Evolutionary conservation across 1,140 invertebrate genomes (phyloP).

Genomic region (Orius laevigatus): DNA sequence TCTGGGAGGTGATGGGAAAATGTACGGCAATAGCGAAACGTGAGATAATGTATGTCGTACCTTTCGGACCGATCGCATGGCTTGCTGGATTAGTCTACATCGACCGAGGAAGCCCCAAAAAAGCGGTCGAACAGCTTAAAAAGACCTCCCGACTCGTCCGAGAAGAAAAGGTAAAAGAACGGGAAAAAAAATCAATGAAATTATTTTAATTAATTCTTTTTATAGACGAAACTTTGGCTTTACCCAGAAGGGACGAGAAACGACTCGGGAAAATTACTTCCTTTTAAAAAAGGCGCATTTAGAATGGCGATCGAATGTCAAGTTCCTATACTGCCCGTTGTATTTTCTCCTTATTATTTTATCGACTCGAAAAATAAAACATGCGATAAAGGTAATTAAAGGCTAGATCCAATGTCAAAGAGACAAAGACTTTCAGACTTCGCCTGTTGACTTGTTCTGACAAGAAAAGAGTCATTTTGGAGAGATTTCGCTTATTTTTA

Average conservation of each 20-base stretch:
- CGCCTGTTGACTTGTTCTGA: too few species aligned
- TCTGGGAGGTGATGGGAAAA: conserved; percentile 32
- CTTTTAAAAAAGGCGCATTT: conserved; percentile 61
- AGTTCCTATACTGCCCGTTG: conserved; percentile 52
- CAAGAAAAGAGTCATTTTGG: too few species aligned
- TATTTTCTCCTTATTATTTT: conserved; percentile 51
- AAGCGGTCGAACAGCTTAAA: conserved; percentile 19
- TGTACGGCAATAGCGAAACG: conserved; percentile 51
- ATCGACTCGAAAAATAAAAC: conserved; percentile 34
- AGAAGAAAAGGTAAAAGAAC: conserved; percentile 15
- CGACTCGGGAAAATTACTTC: conserved; percentile 26
- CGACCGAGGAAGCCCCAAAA: conserved; percentile 46
- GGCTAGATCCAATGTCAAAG: too few species aligned
- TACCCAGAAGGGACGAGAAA: conserved; percentile 45
- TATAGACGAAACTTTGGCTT: conserved; percentile 43
- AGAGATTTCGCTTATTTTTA: too few species aligned
- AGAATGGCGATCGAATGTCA: conserved; percentile 51
- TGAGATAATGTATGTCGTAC: conserved; percentile 73
- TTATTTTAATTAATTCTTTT: conserved; percentile 7
- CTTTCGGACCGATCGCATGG: conserved; percentile 76
- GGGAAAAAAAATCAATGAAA: conserved; percentile 2
- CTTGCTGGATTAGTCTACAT: conserved; percentile 79
- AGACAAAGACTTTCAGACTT: too few species aligned
- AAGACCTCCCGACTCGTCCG: conserved; percentile 13
- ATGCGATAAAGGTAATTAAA: conserved; percentile 35